A percentile compares a stretch with the other conserved stretches of the same genome.
phyloP scores from a whole-genome alignment of 2,113 vertebrate genomes.

The Semicossyphus pulcher region DNA sequence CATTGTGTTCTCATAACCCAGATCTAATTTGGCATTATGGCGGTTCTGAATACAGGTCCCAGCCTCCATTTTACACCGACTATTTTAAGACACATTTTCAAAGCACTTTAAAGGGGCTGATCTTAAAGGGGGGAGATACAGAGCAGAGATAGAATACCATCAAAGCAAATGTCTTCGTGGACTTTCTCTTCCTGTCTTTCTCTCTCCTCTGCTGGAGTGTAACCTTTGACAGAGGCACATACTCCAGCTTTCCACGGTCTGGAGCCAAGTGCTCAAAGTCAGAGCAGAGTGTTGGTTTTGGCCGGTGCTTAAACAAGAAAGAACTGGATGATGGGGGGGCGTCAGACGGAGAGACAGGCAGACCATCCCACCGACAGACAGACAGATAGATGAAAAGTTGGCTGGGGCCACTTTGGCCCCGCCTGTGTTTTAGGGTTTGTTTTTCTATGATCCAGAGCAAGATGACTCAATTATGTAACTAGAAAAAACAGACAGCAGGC shows the following conservation, averaged over 20 bases:
- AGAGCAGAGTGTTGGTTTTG: constrained; percentile 81
- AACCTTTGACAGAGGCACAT: constrained; percentile 74
- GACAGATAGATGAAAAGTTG: constrained; percentile 49
- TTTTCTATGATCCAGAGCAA: constrained; percentile 23
- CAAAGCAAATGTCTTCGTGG: constrained; percentile 25
- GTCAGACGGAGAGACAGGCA: constrained; percentile 43
- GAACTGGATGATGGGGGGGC: constrained; percentile 48
- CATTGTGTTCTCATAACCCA: constrained; percentile 58
- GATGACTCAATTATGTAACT: not conserved
- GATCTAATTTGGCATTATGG: constrained; percentile 48
- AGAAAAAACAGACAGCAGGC: not conserved
- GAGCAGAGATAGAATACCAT: constrained; percentile 21
- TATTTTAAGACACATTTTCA: constrained; percentile 18
- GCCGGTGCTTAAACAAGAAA: constrained; percentile 61
- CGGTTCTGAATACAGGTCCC: constrained; percentile 50
- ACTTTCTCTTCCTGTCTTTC: constrained; percentile 1
- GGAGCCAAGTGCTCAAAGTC: constrained; percentile 76
- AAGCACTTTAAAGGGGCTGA: constrained; percentile 1
- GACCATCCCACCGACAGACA: constrained; percentile 14
- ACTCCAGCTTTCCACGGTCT: constrained; percentile 67
- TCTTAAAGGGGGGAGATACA: constrained; percentile 11
- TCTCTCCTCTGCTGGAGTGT: constrained; percentile 61
- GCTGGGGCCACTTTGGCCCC: constrained; percentile 7
- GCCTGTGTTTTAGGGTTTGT: constrained; percentile 34
- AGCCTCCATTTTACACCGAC: constrained; percentile 32